Conservation (phyloP, 2,888 invertebrate species). For the Drosophila infuscata region DNA sequence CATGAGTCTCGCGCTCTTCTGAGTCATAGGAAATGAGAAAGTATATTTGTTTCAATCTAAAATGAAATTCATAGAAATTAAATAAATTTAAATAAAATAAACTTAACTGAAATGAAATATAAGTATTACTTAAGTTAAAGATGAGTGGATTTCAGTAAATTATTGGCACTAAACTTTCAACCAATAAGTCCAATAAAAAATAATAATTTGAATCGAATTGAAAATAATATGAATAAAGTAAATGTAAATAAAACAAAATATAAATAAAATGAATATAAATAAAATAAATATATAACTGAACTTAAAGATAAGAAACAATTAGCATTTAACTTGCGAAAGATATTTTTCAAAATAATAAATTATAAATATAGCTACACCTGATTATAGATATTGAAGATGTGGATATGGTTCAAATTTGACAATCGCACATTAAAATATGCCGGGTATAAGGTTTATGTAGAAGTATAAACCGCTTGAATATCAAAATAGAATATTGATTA, state of each 20-base stretch:
- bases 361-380: not conserved
- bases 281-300: not conserved
- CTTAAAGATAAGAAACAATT: not conserved
- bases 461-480: not conserved
- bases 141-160: not conserved
- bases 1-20: slow-evolving; percentile 7
- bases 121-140: not conserved
- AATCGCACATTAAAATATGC: not conserved
- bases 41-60: not conserved
- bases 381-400: not conserved
- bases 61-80: not conserved
- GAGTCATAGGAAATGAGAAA: slow-evolving; percentile 34
- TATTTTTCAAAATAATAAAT: not conserved
- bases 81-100: not conserved
- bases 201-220: too few relatives aligned
- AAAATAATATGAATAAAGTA: not conserved
- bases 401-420: not conserved
- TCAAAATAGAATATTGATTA: not conserved
- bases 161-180: not conserved
- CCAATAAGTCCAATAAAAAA: not conserved
- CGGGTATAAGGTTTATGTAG: not conserved
- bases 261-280: not conserved
- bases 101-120: not conserved
- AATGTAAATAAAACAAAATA: not conserved
- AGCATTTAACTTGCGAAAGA: not conserved